Conservation (phyloP, 2,797 vertebrate species). For the Siniperca obscura region DNA sequence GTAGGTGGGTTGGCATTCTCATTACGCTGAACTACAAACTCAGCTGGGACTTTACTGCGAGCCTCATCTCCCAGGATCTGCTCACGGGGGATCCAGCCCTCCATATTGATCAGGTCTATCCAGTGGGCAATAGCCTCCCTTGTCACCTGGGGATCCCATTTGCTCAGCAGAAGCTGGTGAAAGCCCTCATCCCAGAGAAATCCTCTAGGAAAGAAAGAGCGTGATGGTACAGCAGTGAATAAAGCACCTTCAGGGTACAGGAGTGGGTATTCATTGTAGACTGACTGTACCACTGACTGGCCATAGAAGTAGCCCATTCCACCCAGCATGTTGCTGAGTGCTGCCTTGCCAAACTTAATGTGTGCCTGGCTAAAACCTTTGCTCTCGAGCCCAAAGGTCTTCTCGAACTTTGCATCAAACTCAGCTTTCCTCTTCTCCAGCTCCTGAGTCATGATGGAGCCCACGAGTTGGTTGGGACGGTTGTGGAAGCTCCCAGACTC, state of each 20-base stretch:
- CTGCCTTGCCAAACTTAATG: slow-evolving; percentile 88
- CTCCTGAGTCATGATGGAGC: slow-evolving; percentile 81
- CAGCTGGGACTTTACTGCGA: slow-evolving; percentile 91
- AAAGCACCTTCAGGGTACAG: slow-evolving; percentile 86
- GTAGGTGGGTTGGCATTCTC: slow-evolving; percentile 95
- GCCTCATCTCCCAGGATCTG: slow-evolving; percentile 95
- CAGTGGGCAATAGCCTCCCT: slow-evolving; percentile 91
- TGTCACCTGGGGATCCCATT: slow-evolving; percentile 91
- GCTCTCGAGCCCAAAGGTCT: slow-evolving; percentile 85
- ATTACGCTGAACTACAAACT: slow-evolving; percentile 92
- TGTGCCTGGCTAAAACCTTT: slow-evolving; percentile 84
- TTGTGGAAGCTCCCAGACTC: slow-evolving; percentile 89
- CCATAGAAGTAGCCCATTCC: slow-evolving; percentile 95
- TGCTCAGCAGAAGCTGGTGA: slow-evolving; percentile 92
- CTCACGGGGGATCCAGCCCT: slow-evolving; percentile 97
- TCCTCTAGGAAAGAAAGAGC: slow-evolving; percentile 96
- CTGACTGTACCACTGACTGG: slow-evolving; percentile 89
- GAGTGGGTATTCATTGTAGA: slow-evolving; percentile 82
- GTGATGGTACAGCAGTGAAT: slow-evolving; percentile 93
- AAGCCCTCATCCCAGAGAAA: slow-evolving; percentile 99
- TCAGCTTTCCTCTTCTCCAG: slow-evolving; percentile 79
- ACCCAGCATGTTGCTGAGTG: slow-evolving; percentile 93
- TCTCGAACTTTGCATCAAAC: slow-evolving; percentile 90
- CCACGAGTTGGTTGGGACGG: slow-evolving; percentile 85
- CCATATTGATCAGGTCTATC: slow-evolving; percentile 93